Evolutionary conservation across 2,797 vertebrate species (phyloP), one percentile per base, ranked within the genome.

Genomic region (Microctenopoma lineatum): DNA sequence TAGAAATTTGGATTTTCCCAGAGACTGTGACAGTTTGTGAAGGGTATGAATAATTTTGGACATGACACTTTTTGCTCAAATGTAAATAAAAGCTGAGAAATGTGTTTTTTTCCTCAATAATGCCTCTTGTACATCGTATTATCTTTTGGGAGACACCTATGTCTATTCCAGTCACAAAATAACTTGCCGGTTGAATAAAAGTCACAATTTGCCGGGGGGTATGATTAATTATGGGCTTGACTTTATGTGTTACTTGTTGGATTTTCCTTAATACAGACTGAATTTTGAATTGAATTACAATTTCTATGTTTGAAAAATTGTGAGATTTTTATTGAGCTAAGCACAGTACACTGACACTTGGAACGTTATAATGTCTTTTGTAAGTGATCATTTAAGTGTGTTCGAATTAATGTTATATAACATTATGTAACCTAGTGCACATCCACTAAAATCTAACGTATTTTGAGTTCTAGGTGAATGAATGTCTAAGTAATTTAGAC

Each of bases 171-270:
- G 21, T 21, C 21, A 21, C 21, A 21, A 21, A 21, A 21, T 21
- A 21, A 21, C 21, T 21, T 21, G 21, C 21, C 21, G 21, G 21
- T 21, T 21, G 21, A 21, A 21, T 21, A 21, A 21, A 21, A 21
- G 21, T 21, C 21, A 21, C 1, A 21, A 21, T 21, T 21, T 21
- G 21, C 2, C 2, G 21, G 21, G 21, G 21, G 21, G 21, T 21
- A 21, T 21, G 21, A 21, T 21, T 21, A 21, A 21, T 21, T 21
- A 21, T 21, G 21, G 21, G 21, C 21, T 21, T 21, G 21, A 21
- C 21, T 21, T 21, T 36, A 36, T 50, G 39, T 78, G 45, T 46
- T 66, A 75, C 82, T 77, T 85, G 81, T 81, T 77, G 84, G 80
- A 83, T 84, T 77, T 70, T 59, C 52, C 14, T 26, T 8, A 29